phyloP scores from a whole-genome alignment of 2,888 invertebrate species.

The Hydropsyche betteni region DNA sequence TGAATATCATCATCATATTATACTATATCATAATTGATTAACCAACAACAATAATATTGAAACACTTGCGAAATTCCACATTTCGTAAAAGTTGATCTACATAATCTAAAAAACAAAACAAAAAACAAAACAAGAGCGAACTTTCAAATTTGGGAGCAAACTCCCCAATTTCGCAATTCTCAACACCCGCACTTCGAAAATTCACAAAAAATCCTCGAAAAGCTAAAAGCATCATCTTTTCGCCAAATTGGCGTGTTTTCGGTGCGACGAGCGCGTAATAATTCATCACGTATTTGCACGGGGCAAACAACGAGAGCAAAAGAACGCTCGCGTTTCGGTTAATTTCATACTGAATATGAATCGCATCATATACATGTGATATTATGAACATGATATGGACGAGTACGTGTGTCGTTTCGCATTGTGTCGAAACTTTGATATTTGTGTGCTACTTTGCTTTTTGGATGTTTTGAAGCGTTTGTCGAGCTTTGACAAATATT shows the following conservation, averaged over 20 bases:
- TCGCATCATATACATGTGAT: too few species aligned
- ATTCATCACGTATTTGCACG: conserved; percentile 2
- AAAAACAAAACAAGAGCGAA: too few species aligned
- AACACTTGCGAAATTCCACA: too few species aligned
- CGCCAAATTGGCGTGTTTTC: background rate
- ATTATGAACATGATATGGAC: too few species aligned
- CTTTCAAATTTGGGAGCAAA: too few species aligned
- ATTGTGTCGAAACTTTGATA: background rate
- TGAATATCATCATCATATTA: too few species aligned
- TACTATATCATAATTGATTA: too few species aligned
- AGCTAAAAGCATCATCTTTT: background rate
- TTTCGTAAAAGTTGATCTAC: too few species aligned
- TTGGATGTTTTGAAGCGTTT: background rate
- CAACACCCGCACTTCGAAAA: background rate
- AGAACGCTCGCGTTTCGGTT: conserved; percentile 7
- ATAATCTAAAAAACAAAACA: background rate
- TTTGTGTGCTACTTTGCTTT: background rate
- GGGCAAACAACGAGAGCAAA: background rate
- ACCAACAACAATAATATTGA: too few species aligned
- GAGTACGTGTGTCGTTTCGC: background rate
- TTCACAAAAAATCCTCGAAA: background rate
- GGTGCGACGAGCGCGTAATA: conserved; percentile 1
- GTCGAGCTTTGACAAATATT: background rate
- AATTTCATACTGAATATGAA: background rate
- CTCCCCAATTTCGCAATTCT: background rate